These are phyloP conservation scores for Spialia ferax DNA, from an alignment of 2,888 invertebrate genomes.

Conservation along the genomic window DNA sequence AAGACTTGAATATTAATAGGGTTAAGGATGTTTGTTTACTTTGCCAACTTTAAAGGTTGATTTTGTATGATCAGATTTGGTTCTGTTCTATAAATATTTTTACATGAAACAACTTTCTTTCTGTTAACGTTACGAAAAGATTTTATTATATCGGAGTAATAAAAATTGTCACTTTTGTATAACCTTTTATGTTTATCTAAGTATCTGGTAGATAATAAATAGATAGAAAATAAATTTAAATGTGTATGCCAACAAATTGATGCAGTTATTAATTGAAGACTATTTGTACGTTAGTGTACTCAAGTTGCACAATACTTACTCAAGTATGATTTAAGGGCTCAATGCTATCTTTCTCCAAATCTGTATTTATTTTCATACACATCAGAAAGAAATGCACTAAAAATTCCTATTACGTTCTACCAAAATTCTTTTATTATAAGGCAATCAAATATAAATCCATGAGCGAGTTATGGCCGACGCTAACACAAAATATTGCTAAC, in stretches of 20 bases:
- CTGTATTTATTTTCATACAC: not conserved
- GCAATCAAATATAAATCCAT: conserved; percentile 28
- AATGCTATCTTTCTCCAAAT: no score
- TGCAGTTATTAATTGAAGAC: no score
- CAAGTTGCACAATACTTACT: no score
- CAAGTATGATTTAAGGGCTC: no score
- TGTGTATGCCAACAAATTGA: no score
- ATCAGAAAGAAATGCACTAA: not conserved
- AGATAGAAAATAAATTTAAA: no score
- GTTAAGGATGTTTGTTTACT: not conserved
- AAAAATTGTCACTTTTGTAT: no score
- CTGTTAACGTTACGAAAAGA: no score
- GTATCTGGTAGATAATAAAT: no score
- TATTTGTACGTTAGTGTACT: no score
- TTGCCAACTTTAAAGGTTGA: not conserved
- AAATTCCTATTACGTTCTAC: not conserved
- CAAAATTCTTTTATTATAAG: conserved; percentile 7
- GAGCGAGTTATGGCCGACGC: conserved; percentile 28
- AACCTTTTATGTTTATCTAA: no score
- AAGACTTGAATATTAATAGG: conserved; percentile 1
- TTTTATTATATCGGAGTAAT: no score
- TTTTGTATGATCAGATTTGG: not conserved
- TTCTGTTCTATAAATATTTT: not conserved
- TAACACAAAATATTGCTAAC: conserved; percentile 38
- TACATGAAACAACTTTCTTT: not conserved